Conservation (phyloP, 2,113 vertebrate species). For the Atherinomorus stipes region DNA sequence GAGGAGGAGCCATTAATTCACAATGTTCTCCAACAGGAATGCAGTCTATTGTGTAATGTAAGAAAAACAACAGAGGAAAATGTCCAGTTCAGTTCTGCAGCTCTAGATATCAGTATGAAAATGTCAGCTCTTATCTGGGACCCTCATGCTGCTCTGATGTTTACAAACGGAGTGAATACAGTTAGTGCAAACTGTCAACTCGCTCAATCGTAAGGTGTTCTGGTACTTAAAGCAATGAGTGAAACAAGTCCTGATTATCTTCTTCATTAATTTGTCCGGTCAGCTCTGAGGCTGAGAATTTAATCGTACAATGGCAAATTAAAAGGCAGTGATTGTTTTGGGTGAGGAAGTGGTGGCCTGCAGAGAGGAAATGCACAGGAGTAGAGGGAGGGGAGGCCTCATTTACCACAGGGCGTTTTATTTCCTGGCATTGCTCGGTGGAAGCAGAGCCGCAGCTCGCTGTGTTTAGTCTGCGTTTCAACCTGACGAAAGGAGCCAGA, state of each 20-base stretch:
- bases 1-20: conserved; percentile 18
- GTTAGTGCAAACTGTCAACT: background rate
- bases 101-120: background rate
- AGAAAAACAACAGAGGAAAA: conserved; percentile 10
- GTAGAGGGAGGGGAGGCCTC: conserved; percentile 51
- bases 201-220: background rate
- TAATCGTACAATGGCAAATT: background rate
- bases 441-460: conserved; percentile 3
- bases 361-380: conserved; percentile 66
- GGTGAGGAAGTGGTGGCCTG: conserved; percentile 60
- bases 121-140: background rate
- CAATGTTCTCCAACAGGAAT: conserved; percentile 36
- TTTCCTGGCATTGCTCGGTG: conserved; percentile 65
- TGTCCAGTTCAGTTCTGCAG: background rate
- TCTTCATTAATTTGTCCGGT: background rate
- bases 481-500: background rate
- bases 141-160: background rate
- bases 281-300: background rate
- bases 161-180: background rate
- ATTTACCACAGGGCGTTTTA: conserved; percentile 74
- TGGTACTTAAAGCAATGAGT: background rate
- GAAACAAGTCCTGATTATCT: background rate
- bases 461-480: conserved; percentile 31
- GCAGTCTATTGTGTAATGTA: conserved; percentile 38
- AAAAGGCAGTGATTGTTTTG: conserved; percentile 52